phyloP scores from a whole-genome alignment of 1,140 invertebrate genomes.

The Rhyacophila brunnea region DNA sequence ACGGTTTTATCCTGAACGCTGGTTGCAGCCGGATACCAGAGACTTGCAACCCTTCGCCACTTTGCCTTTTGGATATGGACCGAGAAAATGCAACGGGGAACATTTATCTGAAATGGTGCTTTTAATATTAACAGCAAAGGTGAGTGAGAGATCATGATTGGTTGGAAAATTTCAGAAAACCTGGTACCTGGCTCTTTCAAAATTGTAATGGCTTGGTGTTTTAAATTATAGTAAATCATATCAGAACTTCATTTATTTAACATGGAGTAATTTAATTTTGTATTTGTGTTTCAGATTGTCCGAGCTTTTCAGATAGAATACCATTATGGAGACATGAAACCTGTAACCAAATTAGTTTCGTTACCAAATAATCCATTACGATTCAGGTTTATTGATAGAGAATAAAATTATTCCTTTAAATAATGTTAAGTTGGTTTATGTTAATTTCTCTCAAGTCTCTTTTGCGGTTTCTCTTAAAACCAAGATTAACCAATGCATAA shows the following conservation, averaged over 20 bases:
- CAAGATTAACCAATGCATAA: no score
- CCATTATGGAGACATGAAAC: conserved; percentile 63
- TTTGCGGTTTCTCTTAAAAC: no score
- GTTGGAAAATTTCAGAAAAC: no score
- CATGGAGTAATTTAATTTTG: no score
- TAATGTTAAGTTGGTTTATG: no score
- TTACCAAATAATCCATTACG: conserved; percentile 59
- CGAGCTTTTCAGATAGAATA: conserved; percentile 63
- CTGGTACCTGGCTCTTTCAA: no score
- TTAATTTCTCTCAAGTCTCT: no score
- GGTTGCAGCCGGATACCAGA: conserved; percentile 54
- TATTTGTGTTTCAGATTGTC: conserved; percentile 49
- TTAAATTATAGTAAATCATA: no score
- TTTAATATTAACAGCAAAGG: conserved; percentile 56
- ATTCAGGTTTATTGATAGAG: conserved; percentile 62
- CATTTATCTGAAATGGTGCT: conserved; percentile 59
- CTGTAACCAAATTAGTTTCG: conserved; percentile 56
- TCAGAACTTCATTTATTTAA: no score
- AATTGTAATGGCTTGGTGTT: no score
- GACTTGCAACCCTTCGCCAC: conserved; percentile 54
- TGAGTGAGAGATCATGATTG: no score
- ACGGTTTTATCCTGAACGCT: conserved; percentile 69
- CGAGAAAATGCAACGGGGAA: conserved; percentile 59
- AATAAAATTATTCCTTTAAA: no score
- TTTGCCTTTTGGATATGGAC: conserved; percentile 61